phyloP scores from a whole-genome alignment of 2,113 vertebrate species.

The Trinectes maculatus region DNA sequence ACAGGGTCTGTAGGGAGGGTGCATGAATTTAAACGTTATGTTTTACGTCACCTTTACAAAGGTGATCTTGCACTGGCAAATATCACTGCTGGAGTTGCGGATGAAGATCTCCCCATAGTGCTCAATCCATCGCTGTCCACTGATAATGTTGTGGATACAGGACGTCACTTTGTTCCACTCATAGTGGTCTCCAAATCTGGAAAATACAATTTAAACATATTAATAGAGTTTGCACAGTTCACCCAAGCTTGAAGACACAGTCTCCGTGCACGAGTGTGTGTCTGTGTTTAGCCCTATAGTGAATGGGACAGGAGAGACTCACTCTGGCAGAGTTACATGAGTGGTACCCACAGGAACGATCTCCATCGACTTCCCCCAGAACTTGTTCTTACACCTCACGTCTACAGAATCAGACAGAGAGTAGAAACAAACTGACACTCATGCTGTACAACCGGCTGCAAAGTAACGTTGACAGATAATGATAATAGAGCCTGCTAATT shows the following conservation, averaged over 20 bases:
- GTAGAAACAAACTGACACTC: neutral
- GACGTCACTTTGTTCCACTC: constrained; percentile 99
- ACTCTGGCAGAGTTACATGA: constrained; percentile 91
- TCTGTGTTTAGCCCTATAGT: neutral
- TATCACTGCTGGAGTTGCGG: constrained; percentile 87
- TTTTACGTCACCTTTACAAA: constrained; percentile 90
- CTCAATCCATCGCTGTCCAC: constrained; percentile 97
- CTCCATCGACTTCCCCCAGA: constrained; percentile 99
- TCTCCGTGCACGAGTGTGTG: neutral
- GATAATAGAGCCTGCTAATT: neutral
- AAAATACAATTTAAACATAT: neutral
- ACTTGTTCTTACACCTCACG: constrained; percentile 98
- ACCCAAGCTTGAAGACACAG: too few relatives aligned
- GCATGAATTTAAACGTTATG: neutral
- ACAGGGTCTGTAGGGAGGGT: neutral
- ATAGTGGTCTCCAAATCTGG: constrained; percentile 91
- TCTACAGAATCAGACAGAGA: constrained; percentile 82
- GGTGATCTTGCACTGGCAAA: constrained; percentile 93
- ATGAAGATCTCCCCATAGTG: constrained; percentile 97
- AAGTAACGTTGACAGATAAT: neutral
- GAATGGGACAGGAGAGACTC: constrained; percentile 66
- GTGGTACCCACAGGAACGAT: constrained; percentile 95
- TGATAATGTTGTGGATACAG: constrained; percentile 98
- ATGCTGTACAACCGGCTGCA: neutral
- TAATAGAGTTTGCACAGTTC: too few relatives aligned